phyloP scores from a whole-genome alignment of 2,797 vertebrate species.

The Okamejei kenojei region DNA sequence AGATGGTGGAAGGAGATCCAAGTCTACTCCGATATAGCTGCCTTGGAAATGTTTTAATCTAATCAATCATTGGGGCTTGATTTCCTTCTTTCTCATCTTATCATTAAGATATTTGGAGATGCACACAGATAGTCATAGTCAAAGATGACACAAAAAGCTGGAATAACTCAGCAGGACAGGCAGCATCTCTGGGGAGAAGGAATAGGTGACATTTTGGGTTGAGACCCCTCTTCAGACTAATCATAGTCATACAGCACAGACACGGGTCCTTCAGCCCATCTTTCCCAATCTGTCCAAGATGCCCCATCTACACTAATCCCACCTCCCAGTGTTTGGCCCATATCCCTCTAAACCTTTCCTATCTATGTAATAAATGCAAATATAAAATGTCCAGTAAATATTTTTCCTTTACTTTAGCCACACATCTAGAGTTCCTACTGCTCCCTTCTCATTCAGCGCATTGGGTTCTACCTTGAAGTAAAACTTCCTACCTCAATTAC shows the following conservation, averaged over 20 bases:
- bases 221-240: too few relatives aligned
- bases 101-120: neutral
- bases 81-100: neutral
- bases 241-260: too few relatives aligned
- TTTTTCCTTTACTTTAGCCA: neutral
- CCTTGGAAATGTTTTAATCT: neutral
- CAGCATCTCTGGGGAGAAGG: too few relatives aligned
- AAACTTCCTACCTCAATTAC: neutral
- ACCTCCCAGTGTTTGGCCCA: too few relatives aligned
- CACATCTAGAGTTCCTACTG: neutral
- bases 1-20: neutral
- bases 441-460: neutral
- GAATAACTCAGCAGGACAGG: too few relatives aligned
- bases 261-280: too few relatives aligned
- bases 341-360: too few relatives aligned
- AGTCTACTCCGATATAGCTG: neutral
- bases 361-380: too few relatives aligned
- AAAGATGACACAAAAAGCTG: too few relatives aligned
- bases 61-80: neutral
- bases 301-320: too few relatives aligned
- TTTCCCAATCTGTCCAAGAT: too few relatives aligned
- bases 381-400: neutral
- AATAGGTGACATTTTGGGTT: too few relatives aligned
- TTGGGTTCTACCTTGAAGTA: neutral
- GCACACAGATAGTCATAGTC: neutral